Base-by-base conservation (phyloP, 2,797 vertebrate genomes). In the Merluccius polli region DNA sequence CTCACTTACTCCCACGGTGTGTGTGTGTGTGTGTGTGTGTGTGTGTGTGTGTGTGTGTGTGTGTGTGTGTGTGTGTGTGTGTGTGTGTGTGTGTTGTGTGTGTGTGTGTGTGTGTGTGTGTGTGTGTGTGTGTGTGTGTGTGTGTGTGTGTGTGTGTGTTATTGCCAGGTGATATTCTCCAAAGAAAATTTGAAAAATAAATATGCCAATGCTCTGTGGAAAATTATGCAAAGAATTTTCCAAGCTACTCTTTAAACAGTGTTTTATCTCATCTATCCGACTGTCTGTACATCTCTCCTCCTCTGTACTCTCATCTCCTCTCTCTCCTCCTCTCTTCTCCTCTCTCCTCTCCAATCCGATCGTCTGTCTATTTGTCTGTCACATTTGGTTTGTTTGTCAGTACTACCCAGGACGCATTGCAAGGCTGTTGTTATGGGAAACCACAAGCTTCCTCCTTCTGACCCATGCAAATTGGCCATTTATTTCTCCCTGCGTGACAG, bases 261-360 rank as follows among this genome's bases (percentile, higher is more conserved):
- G 18, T 52, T 52, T 52, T 38, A 52, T 16, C 44, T 44, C 44
- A 70, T 74, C 36, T 73, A 65, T 76, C 59, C 72, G 67, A 71
- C 30, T 74, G 31, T 74, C 32, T 73, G 73, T 59, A 4, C 36
- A 13, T 35, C 30, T 74, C n/a, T n/a, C n/a, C n/a, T 36, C 35
- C 35, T 36, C 35, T 36, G 35, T 36, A 5, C 35, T 36, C 35
- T 36, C 35, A 1, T 36, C 35, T 36, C 35, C 1, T 36, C 6
- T 36, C 6, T 36, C 35, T 10, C 11, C 36, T 38, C 36, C 7
- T 10, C 36, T 38, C 36, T 11, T 38, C 36, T 38, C 36, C n/a
- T n/a, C n/a, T 33, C 32, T 33, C 36, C 13, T 44, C 1, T 52
- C 44, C 44, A 6, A 18, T 52, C 6, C 44, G 44, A 6, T 52